Evolutionary conservation across 37 sponge, comb jelly and placozoan species (phyloP), one percentile per base, ranked within the genome.

Genomic region (Crambe crambe): DNA sequence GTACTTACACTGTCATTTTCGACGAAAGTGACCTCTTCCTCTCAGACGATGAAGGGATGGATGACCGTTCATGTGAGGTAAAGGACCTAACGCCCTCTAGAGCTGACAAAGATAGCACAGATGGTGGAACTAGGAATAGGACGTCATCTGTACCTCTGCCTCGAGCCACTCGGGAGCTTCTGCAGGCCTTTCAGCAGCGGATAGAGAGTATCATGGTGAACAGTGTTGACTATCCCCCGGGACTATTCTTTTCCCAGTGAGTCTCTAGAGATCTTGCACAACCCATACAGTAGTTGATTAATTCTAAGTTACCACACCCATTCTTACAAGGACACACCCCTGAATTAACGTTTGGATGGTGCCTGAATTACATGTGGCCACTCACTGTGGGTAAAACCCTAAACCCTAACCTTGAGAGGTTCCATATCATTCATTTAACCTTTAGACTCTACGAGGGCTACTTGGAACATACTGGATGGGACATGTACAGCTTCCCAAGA

Each of bases 401-500:
- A n/a, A n/a, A n/a, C n/a, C n/a, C n/a, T n/a, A n/a, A n/a, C n/a
- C n/a, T n/a, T n/a, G n/a, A n/a, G n/a, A n/a, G n/a, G n/a, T n/a
- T n/a, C n/a, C n/a, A n/a, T n/a, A n/a, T n/a, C n/a, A n/a, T n/a
- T n/a, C n/a, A n/a, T n/a, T n/a, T n/a, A n/a, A n/a, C n/a, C n/a
- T n/a, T n/a, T 37, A 85, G 78, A 32, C 65, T 38, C 5, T 65
- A 18, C 31, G 40, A 51, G 25, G 74, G 54, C 18, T 6, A 29
- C 2, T 0, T 75, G 0, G 66, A 86, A 1, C 75, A 82, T 31
- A 73, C 42, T 34, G 77, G 82, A 9, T 90, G 90, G 90, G 86
- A 90, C 37, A 6, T 85, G 25, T 90, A 90, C 82, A 85, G 61
- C 68, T 90, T 77, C 59, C 77, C 90, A 12, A 80, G 43, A 30